Percentiles rank a stretch among this genome's conserved stretches.
These are phyloP conservation scores for Adrianichthys oophorus DNA, from an alignment of 2,797 vertebrate genomes.

Conservation along the genomic window DNA sequence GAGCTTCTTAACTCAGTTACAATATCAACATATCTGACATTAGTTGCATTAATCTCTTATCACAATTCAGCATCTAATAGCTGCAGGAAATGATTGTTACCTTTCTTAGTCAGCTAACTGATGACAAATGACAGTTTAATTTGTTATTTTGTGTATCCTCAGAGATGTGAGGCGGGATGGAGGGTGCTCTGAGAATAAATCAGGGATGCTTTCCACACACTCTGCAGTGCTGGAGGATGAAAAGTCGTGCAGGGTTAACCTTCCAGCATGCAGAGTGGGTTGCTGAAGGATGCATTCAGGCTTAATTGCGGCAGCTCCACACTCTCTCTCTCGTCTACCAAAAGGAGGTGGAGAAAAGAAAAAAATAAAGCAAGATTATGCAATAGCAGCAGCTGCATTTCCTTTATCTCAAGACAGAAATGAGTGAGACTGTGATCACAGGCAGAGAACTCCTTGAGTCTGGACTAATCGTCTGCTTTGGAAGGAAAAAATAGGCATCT, in stretches of 20 bases:
- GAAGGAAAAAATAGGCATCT: neutral
- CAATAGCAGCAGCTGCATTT: conserved; percentile 37
- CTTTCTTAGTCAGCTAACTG: neutral
- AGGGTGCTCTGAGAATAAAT: conserved; percentile 49
- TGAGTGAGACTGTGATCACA: neutral
- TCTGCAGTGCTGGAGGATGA: conserved; percentile 61
- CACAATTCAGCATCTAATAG: neutral
- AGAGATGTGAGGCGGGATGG: conserved; percentile 32
- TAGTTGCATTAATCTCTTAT: neutral
- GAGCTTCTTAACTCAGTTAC: conserved; percentile 20
- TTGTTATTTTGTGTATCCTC: conserved; percentile 19
- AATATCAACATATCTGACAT: conserved; percentile 17
- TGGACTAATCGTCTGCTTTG: neutral
- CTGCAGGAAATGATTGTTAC: conserved; percentile 7
- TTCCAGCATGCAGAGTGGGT: conserved; percentile 67
- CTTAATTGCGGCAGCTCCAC: conserved; percentile 58
- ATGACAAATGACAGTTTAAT: conserved; percentile 18
- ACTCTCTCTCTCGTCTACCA: conserved; percentile 45
- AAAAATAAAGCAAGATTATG: conserved; percentile 30
- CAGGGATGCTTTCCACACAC: conserved; percentile 60
- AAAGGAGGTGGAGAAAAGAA: conserved; percentile 37
- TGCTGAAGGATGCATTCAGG: conserved; percentile 56
- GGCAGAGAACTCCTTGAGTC: neutral
- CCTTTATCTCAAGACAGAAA: conserved; percentile 6
- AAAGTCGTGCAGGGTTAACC: conserved; percentile 55